Percentiles rank a stretch among this genome's conserved stretches.
Evolutionary conservation across 2,888 invertebrate species (phyloP).

Genomic region (Muschampia plurimacula): DNA sequence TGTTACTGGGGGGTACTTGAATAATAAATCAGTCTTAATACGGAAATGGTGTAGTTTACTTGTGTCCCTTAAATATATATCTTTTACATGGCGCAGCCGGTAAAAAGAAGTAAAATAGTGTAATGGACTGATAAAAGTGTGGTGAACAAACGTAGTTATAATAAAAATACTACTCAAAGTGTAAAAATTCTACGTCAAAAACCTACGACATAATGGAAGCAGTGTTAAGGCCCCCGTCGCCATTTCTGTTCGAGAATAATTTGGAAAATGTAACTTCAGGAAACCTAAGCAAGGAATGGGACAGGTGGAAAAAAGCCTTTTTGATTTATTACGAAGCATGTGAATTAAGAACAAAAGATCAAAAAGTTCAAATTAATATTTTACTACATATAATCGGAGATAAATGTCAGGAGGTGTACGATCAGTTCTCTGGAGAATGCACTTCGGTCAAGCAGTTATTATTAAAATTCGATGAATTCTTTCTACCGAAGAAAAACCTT

Average conservation of each 20-base stretch:
- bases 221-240: background rate
- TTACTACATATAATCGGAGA: slow-evolving; percentile 2
- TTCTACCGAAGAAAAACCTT: slow-evolving; percentile 1
- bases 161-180: background rate
- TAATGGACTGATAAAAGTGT: background rate
- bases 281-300: slow-evolving; percentile 7
- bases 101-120: background rate
- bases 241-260: slow-evolving; percentile 7
- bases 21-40: too few species aligned
- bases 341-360: background rate
- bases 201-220: background rate
- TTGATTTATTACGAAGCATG: slow-evolving; percentile 7
- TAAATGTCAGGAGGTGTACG: slow-evolving; percentile 8
- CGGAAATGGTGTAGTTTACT: background rate
- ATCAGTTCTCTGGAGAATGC: background rate
- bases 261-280: background rate
- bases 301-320: background rate
- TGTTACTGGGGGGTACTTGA: background rate
- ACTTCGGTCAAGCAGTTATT: background rate
- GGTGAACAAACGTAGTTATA: background rate
- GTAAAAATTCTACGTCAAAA: background rate
- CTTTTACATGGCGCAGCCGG: background rate
- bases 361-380: slow-evolving; percentile 5
- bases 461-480: background rate
- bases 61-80: background rate